A percentile compares a stretch with the other conserved stretches of the same genome.
phyloP scores from a whole-genome alignment of 2,888 invertebrate species.

The Daptonema setosum region DNA sequence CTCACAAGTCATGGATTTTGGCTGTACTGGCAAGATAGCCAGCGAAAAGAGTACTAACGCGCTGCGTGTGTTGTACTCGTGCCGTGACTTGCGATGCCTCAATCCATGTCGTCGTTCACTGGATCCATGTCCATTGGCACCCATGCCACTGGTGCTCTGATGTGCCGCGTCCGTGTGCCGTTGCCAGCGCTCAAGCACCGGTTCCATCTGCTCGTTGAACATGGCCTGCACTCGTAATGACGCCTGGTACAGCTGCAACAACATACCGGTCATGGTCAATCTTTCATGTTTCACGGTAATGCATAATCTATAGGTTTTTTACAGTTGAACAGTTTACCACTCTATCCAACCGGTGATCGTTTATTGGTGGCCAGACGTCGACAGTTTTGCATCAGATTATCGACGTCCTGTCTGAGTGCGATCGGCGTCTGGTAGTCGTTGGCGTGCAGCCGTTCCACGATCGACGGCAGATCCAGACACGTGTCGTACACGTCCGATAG shows the following conservation, averaged over 20 bases:
- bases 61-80: background rate
- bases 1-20: too few relatives aligned
- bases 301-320: too few relatives aligned
- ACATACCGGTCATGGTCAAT: too few relatives aligned
- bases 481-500: slow-evolving; percentile 1
- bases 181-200: background rate
- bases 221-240: background rate
- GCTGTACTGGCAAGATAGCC: background rate
- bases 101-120: too few relatives aligned
- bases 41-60: background rate
- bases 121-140: too few relatives aligned
- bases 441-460: background rate
- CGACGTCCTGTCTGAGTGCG: background rate
- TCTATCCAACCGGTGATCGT: background rate
- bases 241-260: background rate
- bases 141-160: too few relatives aligned
- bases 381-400: background rate
- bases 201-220: background rate
- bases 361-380: background rate
- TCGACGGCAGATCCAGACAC: background rate
- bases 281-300: too few relatives aligned
- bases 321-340: too few relatives aligned
- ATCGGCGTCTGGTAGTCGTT: background rate
- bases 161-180: background rate
- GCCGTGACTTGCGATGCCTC: background rate